These are phyloP conservation scores for Phalacrocorax carbo DNA, from an alignment of 2,113 vertebrate genomes.

Conservation along the genomic window DNA sequence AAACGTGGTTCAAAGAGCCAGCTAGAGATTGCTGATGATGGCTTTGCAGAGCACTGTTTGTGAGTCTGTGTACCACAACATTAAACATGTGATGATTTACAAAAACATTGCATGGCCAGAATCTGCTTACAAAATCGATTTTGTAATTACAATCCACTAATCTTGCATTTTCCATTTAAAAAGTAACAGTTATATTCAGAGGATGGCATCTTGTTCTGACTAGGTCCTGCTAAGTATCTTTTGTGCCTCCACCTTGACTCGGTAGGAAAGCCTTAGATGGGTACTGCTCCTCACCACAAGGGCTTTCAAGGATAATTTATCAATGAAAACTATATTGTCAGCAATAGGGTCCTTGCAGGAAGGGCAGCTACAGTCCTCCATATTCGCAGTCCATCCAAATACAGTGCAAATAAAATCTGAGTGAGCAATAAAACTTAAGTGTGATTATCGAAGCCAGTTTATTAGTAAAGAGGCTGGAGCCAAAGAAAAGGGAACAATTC, in stretches of 20 bases:
- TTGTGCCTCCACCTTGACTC: background rate
- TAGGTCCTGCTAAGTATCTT: background rate
- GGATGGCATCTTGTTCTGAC: background rate
- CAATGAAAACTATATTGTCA: background rate
- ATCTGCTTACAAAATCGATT: background rate
- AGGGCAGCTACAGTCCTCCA: background rate
- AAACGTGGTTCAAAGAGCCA: background rate
- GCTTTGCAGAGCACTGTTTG: background rate
- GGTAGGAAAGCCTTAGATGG: background rate
- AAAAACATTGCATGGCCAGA: background rate
- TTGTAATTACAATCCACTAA: background rate
- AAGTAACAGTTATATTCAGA: background rate
- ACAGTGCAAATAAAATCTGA: background rate
- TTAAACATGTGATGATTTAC: background rate
- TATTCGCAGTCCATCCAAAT: background rate
- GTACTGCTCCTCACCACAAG: background rate
- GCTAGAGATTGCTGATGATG: background rate
- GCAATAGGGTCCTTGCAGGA: background rate
- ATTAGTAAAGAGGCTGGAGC: background rate
- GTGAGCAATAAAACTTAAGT: background rate
- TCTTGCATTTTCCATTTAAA: background rate
- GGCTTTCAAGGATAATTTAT: background rate
- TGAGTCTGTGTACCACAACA: background rate
- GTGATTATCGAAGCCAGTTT: background rate
- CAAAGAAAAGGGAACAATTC: background rate